phyloP scores from a whole-genome alignment of 2,113 vertebrate species.

The Antennarius striatus region DNA sequence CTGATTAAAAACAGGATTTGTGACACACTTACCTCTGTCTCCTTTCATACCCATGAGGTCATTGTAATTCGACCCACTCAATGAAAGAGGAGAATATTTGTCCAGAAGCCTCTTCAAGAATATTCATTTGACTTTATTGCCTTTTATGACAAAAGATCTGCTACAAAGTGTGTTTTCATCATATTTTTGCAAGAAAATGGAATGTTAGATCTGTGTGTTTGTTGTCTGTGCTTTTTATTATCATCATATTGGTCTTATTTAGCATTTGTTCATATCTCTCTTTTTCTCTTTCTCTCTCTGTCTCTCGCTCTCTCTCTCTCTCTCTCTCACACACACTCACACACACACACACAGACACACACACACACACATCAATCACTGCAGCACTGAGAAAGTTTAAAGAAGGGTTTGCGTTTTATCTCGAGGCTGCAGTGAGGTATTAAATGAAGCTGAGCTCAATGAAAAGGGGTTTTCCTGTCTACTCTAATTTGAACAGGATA shows the following conservation, averaged over 20 bases:
- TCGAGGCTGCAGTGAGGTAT: constrained; percentile 18
- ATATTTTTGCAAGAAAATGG: constrained; percentile 53
- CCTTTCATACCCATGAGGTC: constrained; percentile 25
- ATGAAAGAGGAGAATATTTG: constrained; percentile 26
- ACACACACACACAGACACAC: background rate
- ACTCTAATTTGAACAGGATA: constrained; percentile 38
- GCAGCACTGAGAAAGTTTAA: constrained; percentile 42
- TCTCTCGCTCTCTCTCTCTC: too few species aligned
- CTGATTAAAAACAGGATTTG: constrained; percentile 23
- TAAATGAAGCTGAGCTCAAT: constrained; percentile 50
- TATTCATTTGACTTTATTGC: constrained; percentile 64
- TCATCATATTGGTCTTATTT: constrained; percentile 50
- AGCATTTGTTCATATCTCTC: constrained; percentile 58
- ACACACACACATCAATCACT: constrained; percentile 31
- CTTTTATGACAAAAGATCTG: constrained; percentile 60
- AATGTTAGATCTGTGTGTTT: constrained; percentile 56
- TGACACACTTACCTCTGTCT: constrained; percentile 33
- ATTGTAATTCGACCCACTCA: constrained; percentile 27
- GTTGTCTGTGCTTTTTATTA: constrained; percentile 69
- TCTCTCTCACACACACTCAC: too few species aligned
- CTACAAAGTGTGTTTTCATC: constrained; percentile 58
- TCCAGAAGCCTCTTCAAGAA: constrained; percentile 42
- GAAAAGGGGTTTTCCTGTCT: constrained; percentile 26
- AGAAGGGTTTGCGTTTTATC: constrained; percentile 20
- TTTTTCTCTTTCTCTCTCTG: too few species aligned